These are phyloP conservation scores for Lasius platythorax DNA, from an alignment of 2,888 invertebrate species.

Conservation along the genomic window DNA sequence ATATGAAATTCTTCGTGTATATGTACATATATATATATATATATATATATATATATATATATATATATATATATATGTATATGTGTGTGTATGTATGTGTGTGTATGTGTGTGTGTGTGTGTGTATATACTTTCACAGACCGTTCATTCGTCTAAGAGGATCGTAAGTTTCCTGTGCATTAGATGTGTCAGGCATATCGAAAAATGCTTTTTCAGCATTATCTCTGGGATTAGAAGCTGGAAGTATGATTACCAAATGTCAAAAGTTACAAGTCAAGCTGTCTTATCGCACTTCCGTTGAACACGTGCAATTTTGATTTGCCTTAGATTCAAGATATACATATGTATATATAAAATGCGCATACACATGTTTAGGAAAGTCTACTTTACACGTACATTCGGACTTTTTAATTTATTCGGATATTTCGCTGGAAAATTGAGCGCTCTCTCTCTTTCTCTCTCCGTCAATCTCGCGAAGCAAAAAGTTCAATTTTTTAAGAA, in stretches of 20 bases:
- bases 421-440: not conserved
- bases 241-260: conserved; percentile 2
- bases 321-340: not conserved
- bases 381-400: too few relatives aligned
- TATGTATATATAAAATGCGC: too few relatives aligned
- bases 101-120: too few relatives aligned
- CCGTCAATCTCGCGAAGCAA: not conserved
- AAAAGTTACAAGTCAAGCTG: conserved; percentile 29
- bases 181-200: not conserved
- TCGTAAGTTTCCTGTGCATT: not conserved
- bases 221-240: not conserved
- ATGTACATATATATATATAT: too few relatives aligned
- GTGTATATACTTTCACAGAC: conserved; percentile 23
- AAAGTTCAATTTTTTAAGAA: not conserved
- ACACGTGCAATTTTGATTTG: not conserved
- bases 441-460: not conserved
- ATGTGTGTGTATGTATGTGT: too few relatives aligned
- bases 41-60: too few relatives aligned
- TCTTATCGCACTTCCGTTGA: not conserved
- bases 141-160: not conserved
- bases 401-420: not conserved
- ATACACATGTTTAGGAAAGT: not conserved
- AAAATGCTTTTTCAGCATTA: conserved; percentile 2
- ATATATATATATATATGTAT: too few relatives aligned
- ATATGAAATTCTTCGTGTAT: not conserved